Evolutionary conservation across 2,797 vertebrate genomes (phyloP), one percentile per base, ranked within the genome.

Genomic region (Heterohyrax brucei): DNA sequence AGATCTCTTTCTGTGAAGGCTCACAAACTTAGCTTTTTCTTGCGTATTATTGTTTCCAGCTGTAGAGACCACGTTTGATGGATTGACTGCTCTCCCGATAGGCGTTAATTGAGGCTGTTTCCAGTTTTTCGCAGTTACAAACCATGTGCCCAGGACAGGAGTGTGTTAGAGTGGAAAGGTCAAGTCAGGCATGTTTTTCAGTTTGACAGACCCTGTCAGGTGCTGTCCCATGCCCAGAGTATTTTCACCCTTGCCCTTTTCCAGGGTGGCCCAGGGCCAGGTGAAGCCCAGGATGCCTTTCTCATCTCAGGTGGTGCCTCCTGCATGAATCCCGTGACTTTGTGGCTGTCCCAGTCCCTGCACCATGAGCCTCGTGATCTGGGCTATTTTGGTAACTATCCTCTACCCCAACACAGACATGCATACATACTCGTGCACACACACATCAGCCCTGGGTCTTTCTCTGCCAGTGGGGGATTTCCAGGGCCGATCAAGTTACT

Each of bases 221-320:
- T 53, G 84, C 62, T 73, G 13, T 78, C 73, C 77, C 30, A 2
- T 86, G 5, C 75, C 1, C 0, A 28, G 79, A 92, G 30, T 97
- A 89, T 96, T 98, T 97, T 92, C 94, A 92, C 87, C 26, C 62
- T 4, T 93, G 93, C 66, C 92, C 97, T 98, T 96, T 98, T 73
- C 76, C 64, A 3, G 50, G 24, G 22, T 10, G 79, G 96, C 95
- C 30, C 26, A 0, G 50, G 90, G 61, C 94, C 96, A 96, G 83
- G 26, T 4, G 10, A 64, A 72, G 53, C 73, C 83, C 22, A 0
- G 21, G 16, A 30, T 75, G 81, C 48, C 81, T 83, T 66, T 80
- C 64, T 87, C 44, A 28, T 46, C 48, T 92, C 78, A n/a, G 75
- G 56, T 7, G 80, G 86, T 8, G 0, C 59, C 91, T 94, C 76